Evolutionary conservation across 2,113 vertebrate species (phyloP), one percentile per base, ranked within the genome.

Genomic region (Chrysemys picta): DNA sequence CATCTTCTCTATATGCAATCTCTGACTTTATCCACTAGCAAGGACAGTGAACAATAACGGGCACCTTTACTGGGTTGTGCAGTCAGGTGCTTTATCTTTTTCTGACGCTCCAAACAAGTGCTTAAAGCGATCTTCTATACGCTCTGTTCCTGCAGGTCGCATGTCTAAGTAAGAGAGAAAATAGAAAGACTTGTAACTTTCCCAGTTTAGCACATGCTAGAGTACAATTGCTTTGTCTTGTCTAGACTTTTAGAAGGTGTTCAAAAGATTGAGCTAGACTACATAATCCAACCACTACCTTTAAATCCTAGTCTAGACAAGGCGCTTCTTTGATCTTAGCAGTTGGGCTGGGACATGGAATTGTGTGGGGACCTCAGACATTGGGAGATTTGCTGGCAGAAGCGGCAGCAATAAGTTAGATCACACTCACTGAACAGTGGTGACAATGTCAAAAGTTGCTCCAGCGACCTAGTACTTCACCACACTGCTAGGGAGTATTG

Each of bases 1-100:
- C 0, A 35, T 75, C 17, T 89, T 82, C 17, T 2, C 0, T 57
- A 24, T 24, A 9, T 6, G 9, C 52, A 90, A 47, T 69, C 85
- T 78, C 24, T 56, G 14, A 47, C 27, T 84, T 24, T 6, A 80
- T 57, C 4, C 29, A 52, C 54, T 80, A 84, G 65, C 42, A 89
- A 79, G 56, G 31, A 21, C 80, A 89, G 50, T n/a, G 91, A 47
- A 38, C 1, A 29, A 57, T 57, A 57, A 35, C 25, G 5, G 75
- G 42, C 35, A 56, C 12, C 17, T 75, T 94, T 76, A 98, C 3
- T 98, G 98, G 1, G 96, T 95, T 56, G 76, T 94, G 9, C 98
- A 98, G 0, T 98, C 93, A 19, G 95, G 80, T 24, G 49, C 85
- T 76, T 91, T 89, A 12, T 96, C 95, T 81, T 82, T 94, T 59